Conservation (phyloP, 2,113 vertebrate species). For the Microcebus griseorufus region DNA sequence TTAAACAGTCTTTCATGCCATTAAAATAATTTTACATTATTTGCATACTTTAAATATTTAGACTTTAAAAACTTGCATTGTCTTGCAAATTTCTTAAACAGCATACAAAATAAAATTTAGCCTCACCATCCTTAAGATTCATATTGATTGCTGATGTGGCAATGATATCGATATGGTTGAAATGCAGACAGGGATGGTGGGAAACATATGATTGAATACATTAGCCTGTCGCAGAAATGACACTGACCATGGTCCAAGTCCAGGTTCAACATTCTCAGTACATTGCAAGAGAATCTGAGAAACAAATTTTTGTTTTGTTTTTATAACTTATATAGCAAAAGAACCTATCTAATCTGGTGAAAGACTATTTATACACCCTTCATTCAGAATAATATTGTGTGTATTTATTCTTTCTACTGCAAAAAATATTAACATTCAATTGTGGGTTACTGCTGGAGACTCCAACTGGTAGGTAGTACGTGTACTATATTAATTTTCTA, state of each 20-base stretch:
- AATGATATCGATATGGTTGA: not conserved
- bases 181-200: not conserved
- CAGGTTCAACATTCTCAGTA: not conserved
- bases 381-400: not conserved
- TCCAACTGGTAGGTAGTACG: not conserved
- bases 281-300: not conserved
- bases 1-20: not conserved
- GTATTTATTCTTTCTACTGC: not conserved
- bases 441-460: not conserved
- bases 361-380: not conserved
- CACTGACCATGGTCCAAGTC: not conserved
- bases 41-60: not conserved
- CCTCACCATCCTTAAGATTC: not conserved
- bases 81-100: not conserved
- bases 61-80: not conserved
- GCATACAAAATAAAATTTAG: not conserved
- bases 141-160: not conserved
- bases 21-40: not conserved
- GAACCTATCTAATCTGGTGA: not conserved
- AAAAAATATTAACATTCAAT: slow-evolving; percentile 4
- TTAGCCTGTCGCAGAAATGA: not conserved
- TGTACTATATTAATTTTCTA: not conserved
- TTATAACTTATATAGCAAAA: not conserved
- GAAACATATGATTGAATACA: not conserved
- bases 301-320: not conserved